phyloP scores from a whole-genome alignment of 64 coral and sea anemone species.

The Orbicella faveolata region DNA sequence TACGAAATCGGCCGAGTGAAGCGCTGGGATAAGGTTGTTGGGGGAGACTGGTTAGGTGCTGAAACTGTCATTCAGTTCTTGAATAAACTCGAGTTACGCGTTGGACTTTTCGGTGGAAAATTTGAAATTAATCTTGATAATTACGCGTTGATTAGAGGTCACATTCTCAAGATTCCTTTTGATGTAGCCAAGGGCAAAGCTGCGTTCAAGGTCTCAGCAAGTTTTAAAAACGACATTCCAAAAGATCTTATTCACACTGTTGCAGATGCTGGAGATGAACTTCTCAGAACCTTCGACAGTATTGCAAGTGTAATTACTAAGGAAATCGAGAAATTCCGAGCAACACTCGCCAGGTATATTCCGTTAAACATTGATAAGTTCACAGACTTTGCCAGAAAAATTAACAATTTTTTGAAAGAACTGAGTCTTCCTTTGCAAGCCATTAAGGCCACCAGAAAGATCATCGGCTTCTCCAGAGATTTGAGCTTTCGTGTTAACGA shows the following conservation, averaged over 20 bases:
- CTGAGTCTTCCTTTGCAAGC: constrained; percentile 60
- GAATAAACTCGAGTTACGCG: constrained; percentile 76
- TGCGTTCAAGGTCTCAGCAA: constrained; percentile 91
- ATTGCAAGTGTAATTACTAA: constrained; percentile 79
- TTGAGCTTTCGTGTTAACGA: constrained; percentile 30
- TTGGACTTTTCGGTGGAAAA: constrained; percentile 89
- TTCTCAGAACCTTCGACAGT: constrained; percentile 66
- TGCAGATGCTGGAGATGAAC: constrained; percentile 79
- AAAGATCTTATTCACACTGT: constrained; percentile 91
- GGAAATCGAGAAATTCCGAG: constrained; percentile 66
- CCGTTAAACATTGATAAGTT: constrained; percentile 70
- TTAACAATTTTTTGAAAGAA: constrained; percentile 74
- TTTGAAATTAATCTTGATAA: constrained; percentile 96
- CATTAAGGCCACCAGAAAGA: constrained; percentile 65
- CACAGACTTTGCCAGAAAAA: constrained; percentile 74
- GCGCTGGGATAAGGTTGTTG: constrained; percentile 69
- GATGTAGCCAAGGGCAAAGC: constrained; percentile 88
- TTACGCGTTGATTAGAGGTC: constrained; percentile 61
- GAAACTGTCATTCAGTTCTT: constrained; percentile 76
- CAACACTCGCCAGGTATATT: constrained; percentile 63
- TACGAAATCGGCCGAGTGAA: constrained; percentile 69
- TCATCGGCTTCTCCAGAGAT: constrained; percentile 63
- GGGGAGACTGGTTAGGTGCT: constrained; percentile 81
- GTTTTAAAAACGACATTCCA: constrained; percentile 97
- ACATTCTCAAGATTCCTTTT: constrained; percentile 77